Evolutionary conservation across 2,888 invertebrate genomes (phyloP), one percentile per base, ranked within the genome.

Genomic region (Synergus itoensis): DNA sequence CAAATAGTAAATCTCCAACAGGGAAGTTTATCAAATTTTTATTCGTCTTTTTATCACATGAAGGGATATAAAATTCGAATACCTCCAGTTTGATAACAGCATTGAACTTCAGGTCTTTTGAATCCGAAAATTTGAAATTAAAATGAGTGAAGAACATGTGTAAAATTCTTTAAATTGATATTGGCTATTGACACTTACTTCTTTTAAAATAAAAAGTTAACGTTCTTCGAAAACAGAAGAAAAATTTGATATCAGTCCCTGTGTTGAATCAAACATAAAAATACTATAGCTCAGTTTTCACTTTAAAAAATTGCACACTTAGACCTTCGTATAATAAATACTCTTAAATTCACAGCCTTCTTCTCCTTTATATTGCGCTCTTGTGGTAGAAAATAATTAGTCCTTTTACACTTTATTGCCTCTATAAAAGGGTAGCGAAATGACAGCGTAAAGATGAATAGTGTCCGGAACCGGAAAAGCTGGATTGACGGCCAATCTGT

Each of bases 401-500:
- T n/a, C 18, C 28, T 73, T 53, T 53, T 5, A 73, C 73, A 73
- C 36, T 73, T 73, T 73, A 73, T 73, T 73, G 36, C 4, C 11
- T 40, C 53, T 40, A 73, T 73, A 73, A 57, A 73, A 73, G 53
- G 28, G 73, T 40, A n/a, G 53, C 36, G 36, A 53, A 53, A 53
- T 53, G 73, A 73, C 36, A 40, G n/a, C 53, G 16, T 73, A 73
- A 53, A 48, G 12, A 62, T 62, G 36, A 28, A 73, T 53, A 73
- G 73, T 73, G 53, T 53, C 53, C 53, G 36, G 5, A 73, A 73
- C 36, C 53, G 21, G 21, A 73, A 53, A 53, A 73, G 28, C 40
- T 36, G 53, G 73, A 73, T 53, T 73, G 73, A 73, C 73, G 73
- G 48, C 48, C 73, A 73, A 73, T 73, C 73, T 48, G 73, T 73